Percentiles rank a stretch among this genome's conserved stretches.
phyloP scores from a whole-genome alignment of 2,113 vertebrate genomes.

The Capreolus pygargus region DNA sequence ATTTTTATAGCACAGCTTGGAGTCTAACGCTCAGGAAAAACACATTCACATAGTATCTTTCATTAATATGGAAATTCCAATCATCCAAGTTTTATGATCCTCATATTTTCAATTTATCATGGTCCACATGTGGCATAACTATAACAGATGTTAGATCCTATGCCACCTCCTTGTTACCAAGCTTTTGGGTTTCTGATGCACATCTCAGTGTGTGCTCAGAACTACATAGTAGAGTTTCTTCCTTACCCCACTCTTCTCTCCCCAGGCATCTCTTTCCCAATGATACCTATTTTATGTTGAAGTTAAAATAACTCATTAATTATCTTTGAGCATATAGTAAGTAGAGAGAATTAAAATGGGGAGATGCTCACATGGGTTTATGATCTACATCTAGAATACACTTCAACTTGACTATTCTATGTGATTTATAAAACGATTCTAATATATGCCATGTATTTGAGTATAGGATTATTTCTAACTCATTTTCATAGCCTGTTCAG shows the following conservation, averaged over 20 bases:
- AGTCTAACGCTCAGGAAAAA: constrained; percentile 19
- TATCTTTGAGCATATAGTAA: background rate
- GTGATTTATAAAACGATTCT: background rate
- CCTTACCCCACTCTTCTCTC: background rate
- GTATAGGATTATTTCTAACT: background rate
- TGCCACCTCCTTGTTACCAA: background rate
- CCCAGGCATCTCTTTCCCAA: background rate
- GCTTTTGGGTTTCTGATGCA: background rate
- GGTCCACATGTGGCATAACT: background rate
- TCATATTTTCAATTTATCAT: background rate
- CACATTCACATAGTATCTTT: background rate
- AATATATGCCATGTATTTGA: background rate
- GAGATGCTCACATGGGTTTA: background rate
- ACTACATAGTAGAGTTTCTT: background rate
- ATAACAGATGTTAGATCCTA: background rate
- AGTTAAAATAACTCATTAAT: background rate
- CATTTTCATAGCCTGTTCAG: background rate
- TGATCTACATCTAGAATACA: background rate
- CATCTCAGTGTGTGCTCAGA: background rate
- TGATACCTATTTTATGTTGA: background rate
- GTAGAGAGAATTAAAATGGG: background rate
- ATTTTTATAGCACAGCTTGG: background rate
- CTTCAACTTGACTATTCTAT: background rate
- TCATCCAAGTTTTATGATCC: background rate
- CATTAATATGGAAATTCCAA: background rate